These are phyloP conservation scores for Stegostoma tigrinum DNA, from an alignment of 2,113 vertebrate species.

Conservation along the genomic window DNA sequence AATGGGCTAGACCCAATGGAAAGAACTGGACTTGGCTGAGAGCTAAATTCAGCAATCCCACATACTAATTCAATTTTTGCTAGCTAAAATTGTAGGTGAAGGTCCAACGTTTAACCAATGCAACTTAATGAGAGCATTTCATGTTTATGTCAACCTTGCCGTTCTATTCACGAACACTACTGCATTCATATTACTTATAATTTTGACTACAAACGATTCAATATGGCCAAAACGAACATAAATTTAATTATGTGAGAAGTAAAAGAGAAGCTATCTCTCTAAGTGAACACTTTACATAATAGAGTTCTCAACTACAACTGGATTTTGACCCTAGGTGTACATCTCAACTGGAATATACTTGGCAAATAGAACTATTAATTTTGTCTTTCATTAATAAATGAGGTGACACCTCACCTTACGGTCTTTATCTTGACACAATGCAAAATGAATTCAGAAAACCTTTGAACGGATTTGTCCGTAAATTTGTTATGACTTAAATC, in stretches of 20 bases:
- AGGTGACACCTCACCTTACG: neutral
- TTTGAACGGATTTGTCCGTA: neutral
- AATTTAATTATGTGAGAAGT: neutral
- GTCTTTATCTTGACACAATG: neutral
- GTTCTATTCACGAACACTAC: neutral
- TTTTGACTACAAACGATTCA: neutral
- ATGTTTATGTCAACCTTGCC: neutral
- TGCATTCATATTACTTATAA: neutral
- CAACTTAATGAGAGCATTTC: neutral
- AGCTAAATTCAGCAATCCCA: neutral
- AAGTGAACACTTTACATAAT: neutral
- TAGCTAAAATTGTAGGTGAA: neutral
- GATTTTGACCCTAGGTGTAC: neutral
- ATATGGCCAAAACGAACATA: conserved; percentile 4
- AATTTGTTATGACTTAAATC: conserved; percentile 19
- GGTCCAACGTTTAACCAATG: neutral
- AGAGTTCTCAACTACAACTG: neutral
- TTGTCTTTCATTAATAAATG: neutral
- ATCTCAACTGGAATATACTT: neutral
- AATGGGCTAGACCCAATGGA: neutral
- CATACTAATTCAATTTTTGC: neutral
- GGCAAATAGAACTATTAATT: neutral
- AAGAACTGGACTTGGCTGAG: neutral
- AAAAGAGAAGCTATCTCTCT: neutral
- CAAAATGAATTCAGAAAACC: neutral